Percentiles rank a stretch among this genome's conserved stretches.
These are phyloP conservation scores for Alouatta palliata DNA, from an alignment of 2,113 vertebrate species.

Conservation along the genomic window DNA sequence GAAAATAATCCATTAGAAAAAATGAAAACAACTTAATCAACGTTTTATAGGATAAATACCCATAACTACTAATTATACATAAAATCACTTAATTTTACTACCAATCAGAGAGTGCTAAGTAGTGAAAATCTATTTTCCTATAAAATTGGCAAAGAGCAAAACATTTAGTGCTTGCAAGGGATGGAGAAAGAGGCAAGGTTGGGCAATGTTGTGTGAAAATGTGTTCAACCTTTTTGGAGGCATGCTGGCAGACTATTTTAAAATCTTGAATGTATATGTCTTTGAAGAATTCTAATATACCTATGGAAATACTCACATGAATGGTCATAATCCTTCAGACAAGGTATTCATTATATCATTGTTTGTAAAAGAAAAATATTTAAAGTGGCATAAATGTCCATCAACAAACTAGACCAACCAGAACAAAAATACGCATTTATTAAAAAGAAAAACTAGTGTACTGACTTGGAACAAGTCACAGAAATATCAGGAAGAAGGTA, in stretches of 20 bases:
- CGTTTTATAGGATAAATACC: neutral
- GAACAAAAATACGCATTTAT: neutral
- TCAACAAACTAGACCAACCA: neutral
- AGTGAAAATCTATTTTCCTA: neutral
- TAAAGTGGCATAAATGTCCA: neutral
- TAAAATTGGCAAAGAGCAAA: constrained; percentile 4
- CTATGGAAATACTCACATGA: neutral
- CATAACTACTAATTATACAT: neutral
- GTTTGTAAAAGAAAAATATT: neutral
- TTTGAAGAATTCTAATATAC: neutral
- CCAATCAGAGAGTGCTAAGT: neutral
- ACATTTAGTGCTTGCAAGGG: neutral
- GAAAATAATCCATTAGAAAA: constrained; percentile 32
- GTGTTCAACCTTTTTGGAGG: neutral
- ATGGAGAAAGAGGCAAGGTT: neutral
- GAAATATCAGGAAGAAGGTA: neutral
- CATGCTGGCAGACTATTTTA: neutral
- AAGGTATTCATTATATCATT: neutral
- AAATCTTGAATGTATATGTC: neutral
- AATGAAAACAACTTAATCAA: neutral
- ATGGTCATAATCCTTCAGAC: neutral
- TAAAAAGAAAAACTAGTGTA: constrained; percentile 9
- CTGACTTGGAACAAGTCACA: neutral
- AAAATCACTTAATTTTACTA: constrained; percentile 5
- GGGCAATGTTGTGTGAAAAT: neutral